Percentiles rank a stretch among this genome's conserved stretches.
Evolutionary conservation across 2,113 vertebrate genomes (phyloP).

Genomic region (Vireo altiloquus): DNA sequence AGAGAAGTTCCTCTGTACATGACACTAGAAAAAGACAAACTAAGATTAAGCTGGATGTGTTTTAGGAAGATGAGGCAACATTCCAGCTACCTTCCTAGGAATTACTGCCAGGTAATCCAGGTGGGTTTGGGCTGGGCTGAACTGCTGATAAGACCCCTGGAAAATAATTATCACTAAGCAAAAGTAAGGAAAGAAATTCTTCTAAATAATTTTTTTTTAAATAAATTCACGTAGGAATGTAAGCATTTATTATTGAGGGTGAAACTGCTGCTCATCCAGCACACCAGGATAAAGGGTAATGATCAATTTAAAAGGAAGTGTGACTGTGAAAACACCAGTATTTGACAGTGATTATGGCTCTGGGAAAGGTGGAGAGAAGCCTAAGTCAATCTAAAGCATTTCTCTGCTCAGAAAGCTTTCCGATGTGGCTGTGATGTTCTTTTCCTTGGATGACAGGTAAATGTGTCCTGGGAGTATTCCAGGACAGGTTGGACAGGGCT

Average conservation of each 20-base stretch:
- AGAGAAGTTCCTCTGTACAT: not conserved
- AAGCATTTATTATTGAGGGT: not conserved
- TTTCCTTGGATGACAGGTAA: not conserved
- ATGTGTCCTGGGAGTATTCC: rapidly evolving
- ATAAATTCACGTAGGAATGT: not conserved
- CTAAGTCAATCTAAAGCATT: not conserved
- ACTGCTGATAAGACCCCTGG: not conserved
- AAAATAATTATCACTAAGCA: not conserved
- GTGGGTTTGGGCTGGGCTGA: not conserved
- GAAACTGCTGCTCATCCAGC: not conserved
- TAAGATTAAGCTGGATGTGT: not conserved
- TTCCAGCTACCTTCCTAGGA: not conserved
- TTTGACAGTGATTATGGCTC: not conserved
- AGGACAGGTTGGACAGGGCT: rapidly evolving
- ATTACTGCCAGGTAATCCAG: not conserved
- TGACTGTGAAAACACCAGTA: not conserved
- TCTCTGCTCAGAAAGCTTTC: not conserved
- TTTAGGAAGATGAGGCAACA: not conserved
- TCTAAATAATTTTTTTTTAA: not conserved
- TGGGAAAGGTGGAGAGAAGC: not conserved
- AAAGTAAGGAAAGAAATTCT: not conserved
- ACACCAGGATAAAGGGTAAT: not conserved
- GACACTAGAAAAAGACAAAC: not conserved
- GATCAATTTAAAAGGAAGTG: not conserved
- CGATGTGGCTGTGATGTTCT: not conserved